Conservation (phyloP, 2,888 invertebrate species). For the Malachius bipustulatus region DNA sequence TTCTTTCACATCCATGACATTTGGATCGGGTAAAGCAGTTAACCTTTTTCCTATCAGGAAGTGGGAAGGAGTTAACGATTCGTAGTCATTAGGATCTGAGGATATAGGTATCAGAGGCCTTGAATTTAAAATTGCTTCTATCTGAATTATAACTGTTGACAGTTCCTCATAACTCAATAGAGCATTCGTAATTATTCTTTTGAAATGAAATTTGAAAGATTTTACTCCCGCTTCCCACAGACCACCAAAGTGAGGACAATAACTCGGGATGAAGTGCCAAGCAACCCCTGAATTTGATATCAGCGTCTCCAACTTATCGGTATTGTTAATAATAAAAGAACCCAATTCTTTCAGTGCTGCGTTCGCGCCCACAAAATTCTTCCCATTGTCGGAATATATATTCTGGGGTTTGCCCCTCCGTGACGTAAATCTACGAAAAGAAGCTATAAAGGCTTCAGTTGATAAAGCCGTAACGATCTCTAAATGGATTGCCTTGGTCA, state of each 20-base stretch:
- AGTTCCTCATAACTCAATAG: constrained; percentile 22
- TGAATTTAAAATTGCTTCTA: constrained; percentile 23
- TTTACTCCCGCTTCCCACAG: no score
- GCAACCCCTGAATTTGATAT: constrained; percentile 9
- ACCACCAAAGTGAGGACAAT: constrained; percentile 18
- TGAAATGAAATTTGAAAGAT: no score
- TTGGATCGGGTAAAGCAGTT: constrained; percentile 11
- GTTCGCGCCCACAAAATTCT: no score
- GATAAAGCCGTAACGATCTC: no score
- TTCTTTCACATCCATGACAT: constrained; percentile 4
- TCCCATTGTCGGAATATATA: no score
- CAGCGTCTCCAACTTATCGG: constrained; percentile 3
- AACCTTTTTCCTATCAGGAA: constrained; percentile 23
- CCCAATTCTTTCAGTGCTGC: constrained; percentile 9
- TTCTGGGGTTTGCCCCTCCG: no score
- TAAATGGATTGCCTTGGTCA: constrained; percentile 20
- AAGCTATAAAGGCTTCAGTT: no score
- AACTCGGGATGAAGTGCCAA: constrained; percentile 16
- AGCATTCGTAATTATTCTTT: constrained; percentile 17
- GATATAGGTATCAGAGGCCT: constrained; percentile 20
- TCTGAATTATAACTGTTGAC: constrained; percentile 18
- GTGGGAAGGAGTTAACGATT: constrained; percentile 16
- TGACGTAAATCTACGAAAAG: no score
- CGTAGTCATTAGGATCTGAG: constrained; percentile 14
- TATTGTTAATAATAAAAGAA: constrained; percentile 10